phyloP scores from a whole-genome alignment of 2,888 invertebrate species.

The Parascotia fuliginaria region DNA sequence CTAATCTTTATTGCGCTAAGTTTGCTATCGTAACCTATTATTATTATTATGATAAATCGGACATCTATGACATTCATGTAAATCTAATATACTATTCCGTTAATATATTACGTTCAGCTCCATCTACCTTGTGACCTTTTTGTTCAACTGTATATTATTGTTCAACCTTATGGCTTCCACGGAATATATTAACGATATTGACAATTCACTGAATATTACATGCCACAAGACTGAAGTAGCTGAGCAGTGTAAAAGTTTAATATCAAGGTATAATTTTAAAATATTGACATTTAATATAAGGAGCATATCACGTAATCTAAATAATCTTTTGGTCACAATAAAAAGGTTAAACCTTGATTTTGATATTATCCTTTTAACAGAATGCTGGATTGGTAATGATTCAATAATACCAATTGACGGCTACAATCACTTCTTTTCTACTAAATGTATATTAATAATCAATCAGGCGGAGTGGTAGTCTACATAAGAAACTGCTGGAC shows the following conservation, averaged over 20 bases:
- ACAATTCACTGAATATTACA: not conserved
- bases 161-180: not conserved
- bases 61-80: too few relatives aligned
- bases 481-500: not conserved
- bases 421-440: not conserved
- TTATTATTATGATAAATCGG: too few relatives aligned
- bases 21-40: too few relatives aligned
- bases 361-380: constrained; percentile 1
- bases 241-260: not conserved
- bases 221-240: not conserved
- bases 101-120: not conserved
- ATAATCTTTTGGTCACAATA: not conserved
- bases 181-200: not conserved
- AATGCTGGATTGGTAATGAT: not conserved
- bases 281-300: not conserved
- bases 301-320: constrained; percentile 1
- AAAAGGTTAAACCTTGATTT: not conserved
- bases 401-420: not conserved
- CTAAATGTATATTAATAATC: not conserved
- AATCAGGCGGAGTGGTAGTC: not conserved
- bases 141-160: not conserved
- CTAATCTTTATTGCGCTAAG: too few relatives aligned
- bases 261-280: not conserved
- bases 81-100: too few relatives aligned
- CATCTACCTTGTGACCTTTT: not conserved